Evolutionary conservation across 2,797 vertebrate species (phyloP).

Genomic region (Loris lydekkerianus): DNA sequence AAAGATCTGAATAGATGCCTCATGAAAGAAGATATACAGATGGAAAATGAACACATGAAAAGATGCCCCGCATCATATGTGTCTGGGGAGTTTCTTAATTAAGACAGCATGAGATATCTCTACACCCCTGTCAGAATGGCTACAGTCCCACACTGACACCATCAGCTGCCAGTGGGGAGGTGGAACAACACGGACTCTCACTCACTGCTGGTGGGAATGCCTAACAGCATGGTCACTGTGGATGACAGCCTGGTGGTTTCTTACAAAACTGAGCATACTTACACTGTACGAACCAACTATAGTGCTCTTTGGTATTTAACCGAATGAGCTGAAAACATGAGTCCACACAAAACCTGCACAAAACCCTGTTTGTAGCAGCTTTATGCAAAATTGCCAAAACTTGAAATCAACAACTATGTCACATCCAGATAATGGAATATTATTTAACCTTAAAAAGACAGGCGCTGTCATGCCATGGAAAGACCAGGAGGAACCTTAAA

Average conservation of each 20-base stretch:
- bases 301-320: background rate
- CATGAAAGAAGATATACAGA: background rate
- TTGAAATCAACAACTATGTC: background rate
- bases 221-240: background rate
- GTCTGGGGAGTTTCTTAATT: background rate
- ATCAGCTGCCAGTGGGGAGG: background rate
- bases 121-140: background rate
- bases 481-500: background rate
- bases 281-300: background rate
- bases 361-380: background rate
- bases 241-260: background rate
- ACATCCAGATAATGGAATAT: background rate
- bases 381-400: background rate
- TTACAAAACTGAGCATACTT: slow-evolving; percentile 4
- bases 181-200: background rate
- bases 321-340: background rate
- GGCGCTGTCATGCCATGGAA: background rate
- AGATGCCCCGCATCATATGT: background rate
- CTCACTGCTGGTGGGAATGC: background rate
- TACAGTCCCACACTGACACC: background rate
- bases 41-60: background rate
- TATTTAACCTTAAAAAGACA: background rate
- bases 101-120: background rate
- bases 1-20: slow-evolving; percentile 35
- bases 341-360: background rate